Evolutionary conservation across 2,797 vertebrate species (phyloP), one percentile per base, ranked within the genome.

Genomic region (Oreonectes daqikongensis): DNA sequence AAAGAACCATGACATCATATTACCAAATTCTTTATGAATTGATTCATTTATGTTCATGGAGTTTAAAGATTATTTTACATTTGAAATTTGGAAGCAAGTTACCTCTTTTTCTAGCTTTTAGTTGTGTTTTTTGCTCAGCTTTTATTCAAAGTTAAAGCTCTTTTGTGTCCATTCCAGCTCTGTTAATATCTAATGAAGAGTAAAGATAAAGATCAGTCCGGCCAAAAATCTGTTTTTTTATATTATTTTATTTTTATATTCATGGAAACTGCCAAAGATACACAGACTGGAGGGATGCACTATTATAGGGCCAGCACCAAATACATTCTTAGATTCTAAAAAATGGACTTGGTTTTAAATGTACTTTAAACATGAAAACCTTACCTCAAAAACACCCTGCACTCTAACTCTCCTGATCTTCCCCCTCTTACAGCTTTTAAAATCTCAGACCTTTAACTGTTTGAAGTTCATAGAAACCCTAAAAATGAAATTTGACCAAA

Each of bases 401-500:
- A 24, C 57, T 64, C 3, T 35, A 26, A 18, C 65, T 30, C 44
- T 30, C 11, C 4, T 12, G 9, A 52, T 73, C 46, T 52, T 73
- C 14, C 11, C 20, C 44, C 59, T 63, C 20, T 50, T 50, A 65
- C 46, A 20, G 32, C 72, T 74, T 65, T 65, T 40, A 74, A n/a
- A 22, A 22, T 53, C 71, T 40, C 46, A 52, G 60, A 74, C 24
- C 22, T 52, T 22, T 63, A 26, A 50, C 44, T 5, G 2, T 53
- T 14, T 53, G 22, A 53, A 65, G 46, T 74, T 65, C 53, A 30
- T 9, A 30, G 46, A 73, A 63, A 28, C 55, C 46, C n/a, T 63
- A 22, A 50, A 72, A 63, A 72, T 72, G 0, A 72, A 50, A 63
- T 72, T 50, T 50, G 28, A 72, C 46, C 61, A 73, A 63, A 73